phyloP scores from a whole-genome alignment of 2,113 vertebrate species.

The Rutilus rutilus region DNA sequence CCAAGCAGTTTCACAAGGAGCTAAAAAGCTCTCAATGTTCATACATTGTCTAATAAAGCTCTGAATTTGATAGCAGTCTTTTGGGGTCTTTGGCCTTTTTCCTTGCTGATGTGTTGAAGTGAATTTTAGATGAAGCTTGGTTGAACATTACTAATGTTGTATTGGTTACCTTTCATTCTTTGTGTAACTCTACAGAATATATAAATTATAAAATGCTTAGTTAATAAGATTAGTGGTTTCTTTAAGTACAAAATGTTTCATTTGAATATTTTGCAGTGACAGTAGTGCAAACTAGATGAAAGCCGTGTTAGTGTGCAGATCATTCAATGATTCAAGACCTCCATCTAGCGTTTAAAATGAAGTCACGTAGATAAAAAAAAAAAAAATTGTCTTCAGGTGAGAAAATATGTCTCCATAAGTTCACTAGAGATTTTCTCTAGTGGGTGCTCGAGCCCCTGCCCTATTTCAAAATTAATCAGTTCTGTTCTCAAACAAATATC shows the following conservation, averaged over 20 bases:
- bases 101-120: neutral
- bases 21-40: neutral
- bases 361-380: neutral
- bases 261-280: neutral
- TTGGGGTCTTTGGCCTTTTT: neutral
- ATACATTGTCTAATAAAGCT: conserved; percentile 40
- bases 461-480: no score
- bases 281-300: neutral
- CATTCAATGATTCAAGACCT: neutral
- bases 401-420: neutral
- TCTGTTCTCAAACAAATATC: no score
- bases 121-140: neutral
- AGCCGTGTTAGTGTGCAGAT: neutral
- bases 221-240: neutral
- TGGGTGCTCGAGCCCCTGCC: no score
- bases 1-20: neutral
- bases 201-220: neutral
- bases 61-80: neutral
- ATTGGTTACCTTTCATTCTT: neutral
- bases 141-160: neutral
- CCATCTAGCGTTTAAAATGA: neutral
- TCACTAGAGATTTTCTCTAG: no score
- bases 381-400: no score
- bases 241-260: neutral
- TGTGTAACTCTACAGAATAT: neutral